These are phyloP conservation scores for Drosophila kanekoi DNA, from an alignment of 2,888 invertebrate genomes.

Conservation along the genomic window DNA sequence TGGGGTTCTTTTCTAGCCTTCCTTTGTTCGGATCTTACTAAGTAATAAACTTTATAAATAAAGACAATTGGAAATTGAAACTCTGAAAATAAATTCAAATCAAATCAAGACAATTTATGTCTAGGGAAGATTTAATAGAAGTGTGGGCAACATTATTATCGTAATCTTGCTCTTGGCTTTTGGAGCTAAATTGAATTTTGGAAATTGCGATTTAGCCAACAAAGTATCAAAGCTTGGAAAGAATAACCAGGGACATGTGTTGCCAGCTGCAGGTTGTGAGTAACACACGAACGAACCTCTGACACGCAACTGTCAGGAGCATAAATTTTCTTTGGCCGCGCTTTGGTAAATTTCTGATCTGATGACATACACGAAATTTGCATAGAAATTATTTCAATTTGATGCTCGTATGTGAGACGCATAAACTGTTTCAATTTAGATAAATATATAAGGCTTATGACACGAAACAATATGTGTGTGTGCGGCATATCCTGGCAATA, in stretches of 20 bases:
- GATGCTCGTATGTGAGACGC: slow-evolving; percentile 31
- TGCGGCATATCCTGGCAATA: slow-evolving; percentile 7
- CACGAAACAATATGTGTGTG: slow-evolving; percentile 14
- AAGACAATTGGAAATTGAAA: no score
- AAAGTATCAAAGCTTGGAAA: not conserved
- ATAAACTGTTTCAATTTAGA: slow-evolving; percentile 69
- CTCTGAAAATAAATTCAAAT: no score
- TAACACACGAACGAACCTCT: slow-evolving; percentile 23
- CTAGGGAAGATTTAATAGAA: no score
- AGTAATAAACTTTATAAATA: no score
- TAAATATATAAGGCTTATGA: slow-evolving; percentile 42
- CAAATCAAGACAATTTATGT: no score
- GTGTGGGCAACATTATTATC: no score
- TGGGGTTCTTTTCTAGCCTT: no score
- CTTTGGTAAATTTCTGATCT: slow-evolving; percentile 48
- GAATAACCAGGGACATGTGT: slow-evolving; percentile 30
- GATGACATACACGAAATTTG: slow-evolving; percentile 69
- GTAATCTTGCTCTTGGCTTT: no score
- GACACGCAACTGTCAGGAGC: slow-evolving; percentile 65
- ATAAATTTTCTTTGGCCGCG: slow-evolving; percentile 47
- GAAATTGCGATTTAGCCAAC: no score
- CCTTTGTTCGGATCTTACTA: no score
- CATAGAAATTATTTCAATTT: slow-evolving; percentile 74
- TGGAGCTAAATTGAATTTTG: no score
- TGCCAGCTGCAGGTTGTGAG: slow-evolving; percentile 13